Base-by-base conservation (phyloP, 35 echinoderm and acorn worm species). In the Chiridota heheva region DNA sequence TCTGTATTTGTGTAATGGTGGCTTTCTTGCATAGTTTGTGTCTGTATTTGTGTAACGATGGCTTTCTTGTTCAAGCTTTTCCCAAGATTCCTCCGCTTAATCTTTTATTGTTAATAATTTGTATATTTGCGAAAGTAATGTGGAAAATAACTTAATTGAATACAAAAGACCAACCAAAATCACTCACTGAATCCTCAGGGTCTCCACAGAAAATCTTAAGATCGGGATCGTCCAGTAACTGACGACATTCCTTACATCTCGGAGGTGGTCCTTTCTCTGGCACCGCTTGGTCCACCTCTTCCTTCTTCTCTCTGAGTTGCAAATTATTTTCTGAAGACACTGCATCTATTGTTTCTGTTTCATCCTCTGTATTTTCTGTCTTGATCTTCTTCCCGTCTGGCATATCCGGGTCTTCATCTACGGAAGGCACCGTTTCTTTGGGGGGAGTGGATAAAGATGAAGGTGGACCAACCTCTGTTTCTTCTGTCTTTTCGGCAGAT, bases 181-280 rank as follows among this genome's bases (percentile, higher is more conserved):
- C 40, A 91, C 89, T 98, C 76, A 98, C 95, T 58, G 95, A 88
- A 76, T 91, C 85, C 47, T 98, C 95, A 15, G 89, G 88, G 46
- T 98, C 95, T 36, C 95, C 95, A 32, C 80, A 77, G 55, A 88
- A 98, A 28, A 91, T 76, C 81, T 98, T 91, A 2, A 98, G 69
- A 36, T 92, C 95, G 51, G 84, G 75, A 38, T 91, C 89, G 76
- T 98, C 95, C 29, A 98, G 42, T 17, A 91, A 39, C 66, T 98
- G 95, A 17, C 89, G 57, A 40, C 95, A 98, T 76, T 98, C 95
- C 36, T 86, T 82, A 44, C 95, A 98, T 22, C 95, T 78, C 29
- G 81, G 55, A 42, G 95, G 89, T 38, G 95, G 85, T 64, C 24
- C 35, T 31, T 70, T 63, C 29, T 30, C 72, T 69, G 64, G 36